Base-by-base conservation (phyloP, 2,113 vertebrate genomes). In the Oxyura jamaicensis region DNA sequence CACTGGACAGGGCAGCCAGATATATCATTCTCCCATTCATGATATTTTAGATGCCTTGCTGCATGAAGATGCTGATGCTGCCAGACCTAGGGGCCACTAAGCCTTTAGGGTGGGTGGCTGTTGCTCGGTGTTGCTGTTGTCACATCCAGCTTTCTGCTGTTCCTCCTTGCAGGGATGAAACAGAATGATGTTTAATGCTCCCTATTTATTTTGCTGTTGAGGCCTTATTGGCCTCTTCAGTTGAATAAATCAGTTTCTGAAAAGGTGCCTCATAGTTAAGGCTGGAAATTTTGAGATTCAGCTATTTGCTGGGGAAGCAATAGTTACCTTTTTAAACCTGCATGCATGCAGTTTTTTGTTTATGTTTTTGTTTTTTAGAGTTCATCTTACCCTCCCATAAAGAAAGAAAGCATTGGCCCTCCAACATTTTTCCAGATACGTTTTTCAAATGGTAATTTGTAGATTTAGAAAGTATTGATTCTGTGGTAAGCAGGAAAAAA, bases 361-460 rank as follows among this genome's bases (percentile, higher is more conserved):
- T n/a, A n/a, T n/a, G n/a, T n/a, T n/a, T n/a, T n/a, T n/a, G n/a
- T 41, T 78, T 80, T 87, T 83, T 60, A 63, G 53, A 88, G 22
- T 17, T n/a, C 78, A 4, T 44, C 35, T 68, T 79, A 53, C 13
- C 3, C 35, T 91, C 19, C 28, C 21, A 55, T 50, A 36, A 60
- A 77, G 25, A 25, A 53, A 53, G 25, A 56, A 62, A 10, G 0
- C 9, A 6, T 8, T 77, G 25, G 10, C n/a, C 17, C n/a, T 67
- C 72, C 41, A 60, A 6, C 14, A 3, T 60, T 92, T n/a, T 33
- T 74, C n/a, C 8, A 65, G 31, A 69, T 53, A 36, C 1, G 1
- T 89, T 93, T 90, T 92, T 86, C 66, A 86, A 77, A 44, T 85
- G 62, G n/a, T 76, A 36, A 88, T 88, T 81, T 90, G 53, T 44